phyloP scores from a whole-genome alignment of 1,140 invertebrate species.

The Patella vulgata region DNA sequence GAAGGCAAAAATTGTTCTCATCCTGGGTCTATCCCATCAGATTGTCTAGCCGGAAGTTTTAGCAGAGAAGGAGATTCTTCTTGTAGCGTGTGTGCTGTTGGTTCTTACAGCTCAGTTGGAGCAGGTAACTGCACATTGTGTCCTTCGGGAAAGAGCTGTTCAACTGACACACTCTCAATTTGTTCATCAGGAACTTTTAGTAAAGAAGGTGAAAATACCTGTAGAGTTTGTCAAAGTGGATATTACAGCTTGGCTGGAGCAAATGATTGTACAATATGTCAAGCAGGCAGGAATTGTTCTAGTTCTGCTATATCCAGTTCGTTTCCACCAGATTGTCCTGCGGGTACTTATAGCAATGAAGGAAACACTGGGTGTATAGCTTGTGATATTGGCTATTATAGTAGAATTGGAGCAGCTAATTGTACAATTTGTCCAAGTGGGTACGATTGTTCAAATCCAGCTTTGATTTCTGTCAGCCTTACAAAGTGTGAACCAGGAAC shows the following conservation, averaged over 20 bases:
- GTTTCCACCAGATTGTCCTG: conserved; percentile 24
- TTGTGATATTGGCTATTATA: conserved; percentile 30
- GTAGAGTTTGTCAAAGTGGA: conserved; percentile 26
- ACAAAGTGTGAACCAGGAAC: conserved; percentile 8
- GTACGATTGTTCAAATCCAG: conserved; percentile 10
- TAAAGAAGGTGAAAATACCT: conserved; percentile 16
- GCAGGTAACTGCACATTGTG: conserved; percentile 7
- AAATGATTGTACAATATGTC: conserved; percentile 39
- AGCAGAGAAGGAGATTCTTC: conserved; percentile 22
- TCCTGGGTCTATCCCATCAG: conserved; percentile 15
- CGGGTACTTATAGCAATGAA: conserved; percentile 20
- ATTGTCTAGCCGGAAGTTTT: conserved; percentile 31
- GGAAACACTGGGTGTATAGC: conserved; percentile 18
- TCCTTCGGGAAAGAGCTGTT: conserved; percentile 27
- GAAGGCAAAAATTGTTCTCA: conserved; percentile 40
- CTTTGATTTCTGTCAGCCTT: background rate
- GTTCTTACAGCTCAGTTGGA: conserved; percentile 23
- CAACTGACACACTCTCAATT: background rate
- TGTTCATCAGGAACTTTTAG: conserved; percentile 32
- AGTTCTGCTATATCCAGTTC: conserved; percentile 12
- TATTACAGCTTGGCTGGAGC: conserved; percentile 27
- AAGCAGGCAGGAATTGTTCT: conserved; percentile 39
- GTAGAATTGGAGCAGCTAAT: conserved; percentile 20
- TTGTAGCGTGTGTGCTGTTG: conserved; percentile 28
- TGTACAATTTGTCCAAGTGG: conserved; percentile 41